Percentiles rank a stretch among this genome's conserved stretches.
Evolutionary conservation across 2,113 vertebrate genomes (phyloP).

Genomic region (Dolichallabes microphthalmus): DNA sequence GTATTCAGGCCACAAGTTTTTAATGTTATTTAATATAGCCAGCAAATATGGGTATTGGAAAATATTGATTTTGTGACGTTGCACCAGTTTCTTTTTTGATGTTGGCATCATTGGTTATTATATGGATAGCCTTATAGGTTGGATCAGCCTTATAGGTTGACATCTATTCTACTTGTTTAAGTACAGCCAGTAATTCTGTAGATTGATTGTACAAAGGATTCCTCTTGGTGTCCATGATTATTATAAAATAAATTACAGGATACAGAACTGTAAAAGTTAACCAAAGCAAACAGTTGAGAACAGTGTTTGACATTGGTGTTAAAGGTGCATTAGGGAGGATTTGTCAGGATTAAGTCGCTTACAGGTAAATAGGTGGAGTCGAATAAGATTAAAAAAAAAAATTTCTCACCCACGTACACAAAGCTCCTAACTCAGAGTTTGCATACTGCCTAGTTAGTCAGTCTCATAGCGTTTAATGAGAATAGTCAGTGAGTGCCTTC

Average conservation of each 20-base stretch:
- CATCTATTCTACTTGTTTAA: background rate
- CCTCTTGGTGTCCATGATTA: too few species aligned
- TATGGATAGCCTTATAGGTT: background rate
- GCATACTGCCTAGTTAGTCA: background rate
- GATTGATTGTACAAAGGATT: background rate
- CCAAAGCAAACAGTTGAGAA: background rate
- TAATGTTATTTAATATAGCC: background rate
- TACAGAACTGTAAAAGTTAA: background rate
- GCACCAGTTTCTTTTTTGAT: background rate
- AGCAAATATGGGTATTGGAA: background rate
- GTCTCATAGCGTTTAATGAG: background rate
- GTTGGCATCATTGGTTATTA: background rate
- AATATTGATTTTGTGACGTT: background rate
- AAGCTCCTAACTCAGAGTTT: background rate
- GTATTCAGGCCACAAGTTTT: background rate
- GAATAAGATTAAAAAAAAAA: background rate
- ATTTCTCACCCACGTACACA: background rate
- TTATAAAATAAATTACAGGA: background rate
- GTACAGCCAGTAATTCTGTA: background rate
- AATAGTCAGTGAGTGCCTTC: background rate
- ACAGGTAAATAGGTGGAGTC: background rate
- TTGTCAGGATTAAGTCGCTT: constrained; percentile 1
- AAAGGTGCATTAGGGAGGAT: background rate
- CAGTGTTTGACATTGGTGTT: background rate
- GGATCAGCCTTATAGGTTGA: too few species aligned